Base-by-base conservation (phyloP, 2,888 invertebrate species). In the Caenorhabditis macrosperma region DNA sequence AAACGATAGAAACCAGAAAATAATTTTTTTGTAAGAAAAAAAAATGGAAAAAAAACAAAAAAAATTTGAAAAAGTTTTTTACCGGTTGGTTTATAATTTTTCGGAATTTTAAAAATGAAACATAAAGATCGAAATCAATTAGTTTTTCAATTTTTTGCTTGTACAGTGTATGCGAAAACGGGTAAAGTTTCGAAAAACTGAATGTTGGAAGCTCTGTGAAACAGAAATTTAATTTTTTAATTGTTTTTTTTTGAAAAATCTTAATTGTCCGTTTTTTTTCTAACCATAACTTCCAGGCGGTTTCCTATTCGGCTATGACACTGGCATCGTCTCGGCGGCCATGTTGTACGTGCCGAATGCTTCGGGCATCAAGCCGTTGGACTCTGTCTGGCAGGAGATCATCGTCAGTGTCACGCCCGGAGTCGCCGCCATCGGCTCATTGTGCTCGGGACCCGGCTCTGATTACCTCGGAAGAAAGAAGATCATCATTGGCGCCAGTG, bases 241-340 rank as follows among this genome's bases (percentile, higher is more conserved):
- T 17, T 46, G n/a, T 46, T 17, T 17, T 20, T 46, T 20, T 17
- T 7, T n/a, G n/a, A n/a, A 48, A 41, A 41, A 46, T 17, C n/a
- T n/a, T n/a, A n/a, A 17, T 46, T 46, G n/a, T 46, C 41, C 41
- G 15, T 17, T 17, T 46, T 46, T 46, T 17, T 17, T 20, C 20
- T 20, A 4, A n/a, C 48, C 24, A 1, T 9, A 0, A 17, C 10
- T 74, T 78, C 17, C 66, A 82, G 82, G 82, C 38, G 84, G 84
- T n/a, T 84, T 84, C 30, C 54, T 84, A 6, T 93, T 93, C 86
- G 82, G 93, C 24, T 93, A 93, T 88, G 93, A 93, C 85, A 93
- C 93, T 0, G 93, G 93, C 7, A 92, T 93, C 35, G 92, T 93
- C 2, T 93, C 93, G 0, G 92, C 93, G 17, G 86, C 88, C 1